phyloP scores from a whole-genome alignment of 1,140 invertebrate genomes.

The Lordiphosa mommai region DNA sequence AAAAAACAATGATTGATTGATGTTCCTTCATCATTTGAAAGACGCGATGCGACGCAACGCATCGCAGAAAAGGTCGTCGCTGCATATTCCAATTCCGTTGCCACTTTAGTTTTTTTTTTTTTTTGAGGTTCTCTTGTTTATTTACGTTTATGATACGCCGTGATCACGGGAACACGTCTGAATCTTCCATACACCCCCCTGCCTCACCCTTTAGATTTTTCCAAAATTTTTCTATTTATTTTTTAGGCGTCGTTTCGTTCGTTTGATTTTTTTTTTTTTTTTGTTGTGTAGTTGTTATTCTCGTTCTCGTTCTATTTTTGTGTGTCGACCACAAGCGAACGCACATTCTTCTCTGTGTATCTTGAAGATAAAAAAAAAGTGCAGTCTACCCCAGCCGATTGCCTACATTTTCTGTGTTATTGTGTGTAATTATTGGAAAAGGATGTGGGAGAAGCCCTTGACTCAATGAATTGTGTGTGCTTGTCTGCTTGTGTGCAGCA shows the following conservation, averaged over 20 bases:
- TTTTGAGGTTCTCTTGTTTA: constrained; percentile 39
- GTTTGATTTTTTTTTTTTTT: constrained; percentile 58
- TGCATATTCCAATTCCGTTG: not conserved
- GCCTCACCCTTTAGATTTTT: constrained; percentile 30
- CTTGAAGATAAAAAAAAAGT: constrained; percentile 67
- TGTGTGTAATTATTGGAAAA: constrained; percentile 64
- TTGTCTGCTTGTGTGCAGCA: not conserved
- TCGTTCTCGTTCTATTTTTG: constrained; percentile 72
- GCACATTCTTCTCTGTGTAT: constrained; percentile 39
- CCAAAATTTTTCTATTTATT: constrained; percentile 68
- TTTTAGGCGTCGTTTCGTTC: constrained; percentile 64
- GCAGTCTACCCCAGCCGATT: constrained; percentile 42
- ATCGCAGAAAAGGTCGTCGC: constrained; percentile 4
- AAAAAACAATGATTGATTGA: constrained; percentile 67
- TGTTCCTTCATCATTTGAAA: constrained; percentile 40
- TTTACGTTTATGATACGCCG: constrained; percentile 50
- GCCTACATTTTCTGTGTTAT: constrained; percentile 59
- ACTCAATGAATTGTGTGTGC: constrained; percentile 59
- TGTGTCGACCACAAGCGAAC: constrained; percentile 61
- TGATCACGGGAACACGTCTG: constrained; percentile 39
- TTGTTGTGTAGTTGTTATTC: constrained; percentile 34
- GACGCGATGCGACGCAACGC: constrained; percentile 15
- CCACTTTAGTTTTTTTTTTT: not conserved
- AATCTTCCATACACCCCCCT: not conserved
- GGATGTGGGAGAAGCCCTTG: constrained; percentile 74